These are phyloP conservation scores for human (Homo sapiens) DNA, from an alignment of 2,113 vertebrate species.

Conservation along the genomic window GRCh38 chr12:129514501-129515000, in stretches of 20 bases:
- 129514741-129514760: neutral
- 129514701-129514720: rapidly evolving
- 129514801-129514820: neutral
- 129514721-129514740: rapidly evolving
- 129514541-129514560: rapidly evolving
- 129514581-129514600: rapidly evolving
- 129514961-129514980: neutral
- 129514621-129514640: neutral
- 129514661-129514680: rapidly evolving
- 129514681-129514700: rapidly evolving
- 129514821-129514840: neutral
- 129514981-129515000: neutral
- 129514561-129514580: rapidly evolving
- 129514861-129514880: rapidly evolving
- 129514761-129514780: neutral
- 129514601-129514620: rapidly evolving
- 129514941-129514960: neutral
- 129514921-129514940: too few relatives aligned
- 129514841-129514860: too few relatives aligned
- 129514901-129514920: rapidly evolving
- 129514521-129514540: neutral
- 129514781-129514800: neutral
- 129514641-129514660: neutral
- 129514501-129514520: neutral
- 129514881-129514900: rapidly evolving